phyloP scores from a whole-genome alignment of 2,113 vertebrate species.

The Stictonetta naevosa region DNA sequence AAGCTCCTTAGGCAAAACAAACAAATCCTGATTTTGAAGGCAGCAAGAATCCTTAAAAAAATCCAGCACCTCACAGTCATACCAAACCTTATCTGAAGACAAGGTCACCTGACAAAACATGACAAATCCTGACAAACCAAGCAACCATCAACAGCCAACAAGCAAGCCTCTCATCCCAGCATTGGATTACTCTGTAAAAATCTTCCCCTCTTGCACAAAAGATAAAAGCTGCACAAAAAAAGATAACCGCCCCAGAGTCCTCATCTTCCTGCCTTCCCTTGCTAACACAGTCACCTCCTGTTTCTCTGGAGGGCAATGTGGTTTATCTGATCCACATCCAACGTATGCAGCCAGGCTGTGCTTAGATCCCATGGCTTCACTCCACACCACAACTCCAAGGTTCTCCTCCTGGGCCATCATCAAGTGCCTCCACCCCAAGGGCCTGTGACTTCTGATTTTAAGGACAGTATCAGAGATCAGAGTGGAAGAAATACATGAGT shows the following conservation, averaged over 20 bases:
- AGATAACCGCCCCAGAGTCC: background rate
- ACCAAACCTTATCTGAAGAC: background rate
- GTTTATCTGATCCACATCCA: background rate
- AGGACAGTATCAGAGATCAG: background rate
- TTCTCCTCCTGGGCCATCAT: background rate
- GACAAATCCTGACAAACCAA: background rate
- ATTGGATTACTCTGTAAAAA: background rate
- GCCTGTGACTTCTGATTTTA: background rate
- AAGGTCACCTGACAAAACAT: background rate
- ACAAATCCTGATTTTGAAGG: background rate
- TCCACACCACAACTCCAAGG: background rate
- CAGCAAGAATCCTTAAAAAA: background rate
- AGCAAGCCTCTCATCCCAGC: background rate
- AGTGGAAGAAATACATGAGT: background rate
- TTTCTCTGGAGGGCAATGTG: background rate
- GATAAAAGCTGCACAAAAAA: constrained; percentile 10
- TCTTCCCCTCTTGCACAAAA: background rate
- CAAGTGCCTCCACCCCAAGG: background rate
- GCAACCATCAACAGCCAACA: background rate
- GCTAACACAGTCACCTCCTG: background rate
- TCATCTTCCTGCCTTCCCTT: constrained; percentile 11
- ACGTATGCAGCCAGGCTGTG: background rate
- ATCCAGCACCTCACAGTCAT: background rate
- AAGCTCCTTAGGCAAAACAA: background rate
- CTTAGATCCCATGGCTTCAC: background rate